Evolutionary conservation across 1,140 invertebrate species (phyloP).

Genomic region (Magallana gigas): DNA sequence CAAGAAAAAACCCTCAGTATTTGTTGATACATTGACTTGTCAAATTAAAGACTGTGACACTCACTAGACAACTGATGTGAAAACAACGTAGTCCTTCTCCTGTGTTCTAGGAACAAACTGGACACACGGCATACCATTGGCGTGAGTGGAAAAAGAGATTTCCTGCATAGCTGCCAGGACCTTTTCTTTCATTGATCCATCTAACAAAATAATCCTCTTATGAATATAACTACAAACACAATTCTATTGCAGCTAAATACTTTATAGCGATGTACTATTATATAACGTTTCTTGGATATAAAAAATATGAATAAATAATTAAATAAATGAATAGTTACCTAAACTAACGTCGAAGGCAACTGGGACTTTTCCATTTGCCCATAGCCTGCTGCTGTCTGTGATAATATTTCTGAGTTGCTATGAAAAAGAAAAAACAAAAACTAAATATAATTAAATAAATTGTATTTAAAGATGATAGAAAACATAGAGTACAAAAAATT

Average conservation of each 20-base stretch:
- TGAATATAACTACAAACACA: too few relatives aligned
- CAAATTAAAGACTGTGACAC: neutral
- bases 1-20: too few relatives aligned
- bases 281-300: too few relatives aligned
- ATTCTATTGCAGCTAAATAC: too few relatives aligned
- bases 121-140: conserved; percentile 39
- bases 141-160: conserved; percentile 48
- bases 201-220: conserved; percentile 15
- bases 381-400: conserved; percentile 40
- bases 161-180: conserved; percentile 55
- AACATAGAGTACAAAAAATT: too few relatives aligned
- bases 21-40: too few relatives aligned
- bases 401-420: conserved; percentile 48
- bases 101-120: conserved; percentile 46
- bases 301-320: too few relatives aligned
- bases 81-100: conserved; percentile 50
- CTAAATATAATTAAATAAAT: too few relatives aligned
- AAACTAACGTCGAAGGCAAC: conserved; percentile 41
- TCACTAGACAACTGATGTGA: conserved; percentile 49
- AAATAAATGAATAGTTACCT: neutral
- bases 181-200: conserved; percentile 53
- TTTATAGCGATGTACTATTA: too few relatives aligned
- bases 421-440: too few relatives aligned
- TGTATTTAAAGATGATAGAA: too few relatives aligned
- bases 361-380: conserved; percentile 36